These are phyloP conservation scores for Lepas anatifera DNA, from an alignment of 2,888 invertebrate species.

Conservation along the genomic window DNA sequence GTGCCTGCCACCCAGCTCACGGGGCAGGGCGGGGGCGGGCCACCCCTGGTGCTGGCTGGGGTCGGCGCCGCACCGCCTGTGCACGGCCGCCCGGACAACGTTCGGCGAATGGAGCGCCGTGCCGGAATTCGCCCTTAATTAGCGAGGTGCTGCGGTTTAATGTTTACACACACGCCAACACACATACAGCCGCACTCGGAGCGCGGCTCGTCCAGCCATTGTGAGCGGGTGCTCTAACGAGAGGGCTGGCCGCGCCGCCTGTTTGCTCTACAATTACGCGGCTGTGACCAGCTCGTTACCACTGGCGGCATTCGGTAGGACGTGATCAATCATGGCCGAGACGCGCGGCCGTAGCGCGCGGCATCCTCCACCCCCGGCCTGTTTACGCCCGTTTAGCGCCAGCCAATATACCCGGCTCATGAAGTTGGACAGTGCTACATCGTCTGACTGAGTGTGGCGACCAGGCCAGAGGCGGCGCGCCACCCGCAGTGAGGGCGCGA, in stretches of 20 bases:
- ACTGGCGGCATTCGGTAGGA: not conserved
- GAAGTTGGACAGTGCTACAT: too few species aligned
- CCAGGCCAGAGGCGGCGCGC: too few species aligned
- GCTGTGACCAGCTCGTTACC: not conserved
- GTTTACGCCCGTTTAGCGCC: too few species aligned
- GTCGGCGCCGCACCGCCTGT: not conserved
- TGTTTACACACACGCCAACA: not conserved
- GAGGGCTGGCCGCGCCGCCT: not conserved
- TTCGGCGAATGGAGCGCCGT: not conserved
- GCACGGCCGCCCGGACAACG: not conserved
- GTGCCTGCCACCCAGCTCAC: too few species aligned
- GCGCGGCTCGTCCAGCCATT: not conserved
- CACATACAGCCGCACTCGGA: not conserved
- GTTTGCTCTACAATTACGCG: constrained; percentile 12
- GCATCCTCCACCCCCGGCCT: too few species aligned
- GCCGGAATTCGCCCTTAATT: not conserved
- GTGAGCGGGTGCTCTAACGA: constrained; percentile 3
- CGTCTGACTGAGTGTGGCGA: too few species aligned
- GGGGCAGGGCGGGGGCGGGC: too few species aligned
- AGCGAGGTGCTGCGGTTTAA: not conserved
- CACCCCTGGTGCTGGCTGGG: not conserved
- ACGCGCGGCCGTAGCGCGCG: not conserved
- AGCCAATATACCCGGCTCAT: too few species aligned
- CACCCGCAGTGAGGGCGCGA: not conserved
- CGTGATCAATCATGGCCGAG: not conserved